Evolutionary conservation across 2,113 vertebrate species (phyloP).

Genomic region (Xenopus borealis): DNA sequence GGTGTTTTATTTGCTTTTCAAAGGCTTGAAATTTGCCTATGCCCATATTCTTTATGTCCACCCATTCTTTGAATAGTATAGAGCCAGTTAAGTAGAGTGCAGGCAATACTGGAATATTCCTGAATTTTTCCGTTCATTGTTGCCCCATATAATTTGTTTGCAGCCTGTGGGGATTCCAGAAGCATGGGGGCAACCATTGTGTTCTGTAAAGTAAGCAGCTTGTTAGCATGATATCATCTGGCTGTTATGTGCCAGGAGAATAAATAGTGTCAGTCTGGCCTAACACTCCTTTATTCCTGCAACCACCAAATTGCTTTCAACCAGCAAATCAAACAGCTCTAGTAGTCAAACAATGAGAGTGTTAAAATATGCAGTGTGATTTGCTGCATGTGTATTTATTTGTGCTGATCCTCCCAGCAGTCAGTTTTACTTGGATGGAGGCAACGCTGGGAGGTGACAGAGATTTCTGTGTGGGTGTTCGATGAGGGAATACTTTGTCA

Average conservation of each 20-base stretch:
- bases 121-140: too few relatives aligned
- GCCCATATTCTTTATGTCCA: too few relatives aligned
- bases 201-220: background rate
- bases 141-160: too few relatives aligned
- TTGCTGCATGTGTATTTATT: background rate
- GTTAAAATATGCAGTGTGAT: constrained; percentile 22
- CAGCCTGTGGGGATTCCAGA: too few relatives aligned
- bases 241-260: background rate
- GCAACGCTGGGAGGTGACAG: background rate
- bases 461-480: constrained; percentile 37
- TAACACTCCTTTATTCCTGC: background rate
- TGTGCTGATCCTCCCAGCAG: background rate
- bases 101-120: too few relatives aligned
- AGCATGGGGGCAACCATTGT: too few relatives aligned
- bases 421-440: constrained; percentile 8
- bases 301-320: background rate
- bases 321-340: constrained; percentile 14
- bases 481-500: constrained; percentile 27
- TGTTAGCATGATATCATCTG: background rate
- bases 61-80: too few relatives aligned
- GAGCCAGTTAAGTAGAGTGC: too few relatives aligned
- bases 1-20: too few relatives aligned
- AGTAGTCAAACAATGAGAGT: constrained; percentile 7
- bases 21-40: too few relatives aligned
- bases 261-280: background rate